Percentiles rank a stretch among this genome's conserved stretches.
Evolutionary conservation across 2,888 invertebrate genomes (phyloP).

Genomic region (Dysmachus trigonus): DNA sequence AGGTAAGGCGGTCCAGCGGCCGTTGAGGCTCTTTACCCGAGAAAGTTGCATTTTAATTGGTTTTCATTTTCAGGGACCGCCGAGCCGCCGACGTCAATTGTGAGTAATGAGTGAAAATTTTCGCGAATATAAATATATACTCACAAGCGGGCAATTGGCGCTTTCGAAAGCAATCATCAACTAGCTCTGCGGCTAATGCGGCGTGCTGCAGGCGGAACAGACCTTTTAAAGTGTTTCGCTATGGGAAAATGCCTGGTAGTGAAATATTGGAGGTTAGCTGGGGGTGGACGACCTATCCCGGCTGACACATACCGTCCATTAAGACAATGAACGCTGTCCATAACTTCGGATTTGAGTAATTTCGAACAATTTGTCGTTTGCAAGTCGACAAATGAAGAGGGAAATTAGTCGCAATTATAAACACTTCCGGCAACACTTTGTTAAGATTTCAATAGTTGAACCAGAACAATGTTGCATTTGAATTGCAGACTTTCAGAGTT

Average conservation of each 20-base stretch:
- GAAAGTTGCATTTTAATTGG: constrained; percentile 38
- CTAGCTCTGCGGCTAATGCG: neutral
- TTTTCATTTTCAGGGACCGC: constrained; percentile 30
- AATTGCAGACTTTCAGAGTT: no score
- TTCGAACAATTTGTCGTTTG: neutral
- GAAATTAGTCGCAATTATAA: neutral
- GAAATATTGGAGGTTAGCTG: neutral
- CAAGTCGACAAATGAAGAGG: neutral
- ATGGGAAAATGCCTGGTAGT: neutral
- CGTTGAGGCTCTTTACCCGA: neutral
- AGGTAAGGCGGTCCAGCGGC: neutral
- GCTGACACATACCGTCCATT: neutral
- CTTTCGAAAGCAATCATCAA: neutral
- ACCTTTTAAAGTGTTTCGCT: neutral
- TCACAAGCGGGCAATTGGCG: neutral
- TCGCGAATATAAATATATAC: neutral
- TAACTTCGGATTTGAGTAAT: neutral
- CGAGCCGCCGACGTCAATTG: constrained; percentile 4
- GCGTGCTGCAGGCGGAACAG: neutral
- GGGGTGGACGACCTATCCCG: neutral
- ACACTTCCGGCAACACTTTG: neutral
- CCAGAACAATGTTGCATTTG: neutral
- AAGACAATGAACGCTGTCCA: neutral
- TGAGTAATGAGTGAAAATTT: constrained; percentile 41
- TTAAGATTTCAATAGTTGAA: neutral